Conservation (phyloP, 2,888 invertebrate species). For the Phortica okadai region DNA sequence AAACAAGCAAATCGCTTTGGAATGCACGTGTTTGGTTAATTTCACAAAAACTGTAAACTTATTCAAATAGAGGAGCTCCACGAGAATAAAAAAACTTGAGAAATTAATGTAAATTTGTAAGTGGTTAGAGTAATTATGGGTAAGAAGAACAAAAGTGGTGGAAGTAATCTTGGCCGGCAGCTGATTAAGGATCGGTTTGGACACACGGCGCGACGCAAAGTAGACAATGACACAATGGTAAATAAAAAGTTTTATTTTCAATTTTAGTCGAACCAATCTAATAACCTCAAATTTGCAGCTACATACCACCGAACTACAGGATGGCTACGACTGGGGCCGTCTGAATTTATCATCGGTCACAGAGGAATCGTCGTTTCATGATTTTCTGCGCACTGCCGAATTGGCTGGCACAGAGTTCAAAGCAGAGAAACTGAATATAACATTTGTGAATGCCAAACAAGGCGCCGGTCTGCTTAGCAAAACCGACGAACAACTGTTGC, state of each 20-base stretch:
- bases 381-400: conserved; percentile 96
- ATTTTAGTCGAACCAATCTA: not conserved
- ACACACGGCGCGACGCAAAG: conserved; percentile 81
- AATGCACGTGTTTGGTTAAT: conserved; percentile 11
- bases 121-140: conserved; percentile 78
- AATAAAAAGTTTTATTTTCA: conserved; percentile 46
- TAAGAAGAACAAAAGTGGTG: conserved; percentile 81
- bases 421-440: conserved; percentile 91
- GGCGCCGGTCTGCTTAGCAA: conserved; percentile 80
- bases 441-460: conserved; percentile 82
- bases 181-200: conserved; percentile 87
- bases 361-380: conserved; percentile 96
- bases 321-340: conserved; percentile 94
- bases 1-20: conserved; percentile 14
- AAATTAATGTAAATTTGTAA: conserved; percentile 1
- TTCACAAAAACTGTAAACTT: no score
- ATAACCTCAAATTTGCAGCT: conserved; percentile 73
- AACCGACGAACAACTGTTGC: conserved; percentile 78
- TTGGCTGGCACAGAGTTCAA: conserved; percentile 96
- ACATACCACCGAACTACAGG: conserved; percentile 91
- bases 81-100: not conserved
- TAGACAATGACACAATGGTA: conserved; percentile 86
- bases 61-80: no score
- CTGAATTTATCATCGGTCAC: conserved; percentile 94
- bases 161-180: conserved; percentile 80